Percentiles rank a stretch among this genome's conserved stretches.
phyloP scores from a whole-genome alignment of 30 jellyfish, hydroid and myxozoan genomes.

The Cassiopea xamachana region DNA sequence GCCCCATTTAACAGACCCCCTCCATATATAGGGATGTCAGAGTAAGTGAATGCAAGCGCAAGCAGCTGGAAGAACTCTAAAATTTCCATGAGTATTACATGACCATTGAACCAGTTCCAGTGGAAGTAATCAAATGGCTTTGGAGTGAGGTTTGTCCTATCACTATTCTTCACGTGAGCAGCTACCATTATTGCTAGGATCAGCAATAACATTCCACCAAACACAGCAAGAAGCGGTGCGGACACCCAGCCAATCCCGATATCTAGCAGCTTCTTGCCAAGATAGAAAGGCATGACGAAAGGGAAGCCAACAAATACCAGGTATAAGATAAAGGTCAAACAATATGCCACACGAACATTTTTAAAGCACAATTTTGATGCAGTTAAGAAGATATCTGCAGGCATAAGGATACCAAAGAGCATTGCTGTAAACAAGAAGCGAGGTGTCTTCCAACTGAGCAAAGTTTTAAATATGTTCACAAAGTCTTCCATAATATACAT shows the following conservation, averaged over 20 bases:
- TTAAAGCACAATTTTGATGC: constrained; percentile 55
- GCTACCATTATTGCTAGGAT: constrained; percentile 69
- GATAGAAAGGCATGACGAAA: constrained; percentile 63
- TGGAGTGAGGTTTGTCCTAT: constrained; percentile 45
- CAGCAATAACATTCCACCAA: constrained; percentile 59
- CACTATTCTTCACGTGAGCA: constrained; percentile 43
- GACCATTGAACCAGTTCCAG: constrained; percentile 87
- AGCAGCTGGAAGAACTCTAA: constrained; percentile 85
- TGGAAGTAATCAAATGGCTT: constrained; percentile 85
- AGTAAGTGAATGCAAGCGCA: constrained; percentile 77
- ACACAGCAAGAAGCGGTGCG: constrained; percentile 58
- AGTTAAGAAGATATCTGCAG: constrained; percentile 91
- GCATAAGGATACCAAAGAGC: constrained; percentile 87
- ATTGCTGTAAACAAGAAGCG: constrained; percentile 82
- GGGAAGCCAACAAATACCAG: constrained; percentile 76
- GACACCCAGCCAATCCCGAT: constrained; percentile 78
- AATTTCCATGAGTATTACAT: constrained; percentile 81
- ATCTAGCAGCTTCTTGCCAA: constrained; percentile 62
- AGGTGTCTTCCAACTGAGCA: constrained; percentile 96
- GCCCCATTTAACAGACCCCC: constrained; percentile 51
- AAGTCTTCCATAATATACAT: constrained; percentile 60
- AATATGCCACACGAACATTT: constrained; percentile 41
- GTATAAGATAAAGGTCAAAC: constrained; percentile 58
- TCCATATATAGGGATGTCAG: constrained; percentile 90
- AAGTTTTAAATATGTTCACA: constrained; percentile 17